Evolutionary conservation across 37 sponge, comb jelly and placozoan species (phyloP).

Genomic region (Axinella damicornis): DNA sequence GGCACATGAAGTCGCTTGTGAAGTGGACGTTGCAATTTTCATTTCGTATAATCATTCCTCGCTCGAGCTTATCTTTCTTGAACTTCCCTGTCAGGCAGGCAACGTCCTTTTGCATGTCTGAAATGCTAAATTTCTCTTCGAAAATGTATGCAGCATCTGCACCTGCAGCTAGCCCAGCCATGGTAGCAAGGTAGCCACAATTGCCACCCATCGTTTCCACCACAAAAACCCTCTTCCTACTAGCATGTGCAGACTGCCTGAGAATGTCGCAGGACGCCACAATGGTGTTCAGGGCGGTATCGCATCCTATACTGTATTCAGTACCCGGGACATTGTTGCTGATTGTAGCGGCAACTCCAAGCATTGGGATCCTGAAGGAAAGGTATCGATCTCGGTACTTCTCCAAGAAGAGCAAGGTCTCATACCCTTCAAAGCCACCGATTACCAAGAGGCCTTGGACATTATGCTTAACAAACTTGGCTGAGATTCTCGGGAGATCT

Average conservation of each 20-base stretch:
- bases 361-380: conserved; percentile 76
- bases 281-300: conserved; percentile 89
- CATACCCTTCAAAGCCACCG: conserved; percentile 94
- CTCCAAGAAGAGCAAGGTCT: conserved; percentile 48
- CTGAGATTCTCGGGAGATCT: conserved; percentile 57
- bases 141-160: conserved; percentile 94
- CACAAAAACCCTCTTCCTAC: conserved; percentile 88
- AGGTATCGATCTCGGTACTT: conserved; percentile 51
- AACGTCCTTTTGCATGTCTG: conserved; percentile 70
- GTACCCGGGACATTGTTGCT: conserved; percentile 96
- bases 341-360: conserved; percentile 83
- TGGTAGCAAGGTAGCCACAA: conserved; percentile 91
- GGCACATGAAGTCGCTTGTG: conserved; percentile 79
- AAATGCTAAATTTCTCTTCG: conserved; percentile 77
- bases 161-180: conserved; percentile 92
- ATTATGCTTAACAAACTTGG: conserved; percentile 23
- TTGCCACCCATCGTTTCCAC: conserved; percentile 92
- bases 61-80: conserved; percentile 41
- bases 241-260: conserved; percentile 83
- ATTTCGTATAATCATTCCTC: conserved; percentile 67
- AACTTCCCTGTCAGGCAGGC: conserved; percentile 72
- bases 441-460: conserved; percentile 79
- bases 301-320: conserved; percentile 88
- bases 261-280: conserved; percentile 73
- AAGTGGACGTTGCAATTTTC: conserved; percentile 81